Evolutionary conservation across 2,797 vertebrate species (phyloP), one percentile per base, ranked within the genome.

Genomic region (Sebastes umbrosus): DNA sequence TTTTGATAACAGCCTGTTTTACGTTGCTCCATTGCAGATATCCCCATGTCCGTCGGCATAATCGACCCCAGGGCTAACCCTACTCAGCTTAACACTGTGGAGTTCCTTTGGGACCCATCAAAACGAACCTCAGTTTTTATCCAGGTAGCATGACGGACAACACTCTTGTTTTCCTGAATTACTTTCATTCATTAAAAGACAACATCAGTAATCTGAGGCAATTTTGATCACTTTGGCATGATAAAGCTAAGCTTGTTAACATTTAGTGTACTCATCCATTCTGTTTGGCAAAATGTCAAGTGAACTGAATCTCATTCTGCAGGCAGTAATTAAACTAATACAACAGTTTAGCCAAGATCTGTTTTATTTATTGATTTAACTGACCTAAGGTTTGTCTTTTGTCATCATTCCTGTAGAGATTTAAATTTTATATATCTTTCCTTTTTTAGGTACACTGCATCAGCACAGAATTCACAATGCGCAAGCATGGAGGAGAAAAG

Each of bases 91-190:
- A 99, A 99, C 88, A 99, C 98, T 2, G 98, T 99, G 87, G 98
- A 99, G 88, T 99, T 99, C 89, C 96, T 99, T 3, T 99, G 98
- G 98, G 98, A 99, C 70, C 98, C 97, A 24, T 95, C 97, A 54
- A 99, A 99, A 93, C 94, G 98, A 94, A 99, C 98, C 3, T 99
- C 98, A 0, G 97, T 99, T 80, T 99, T 99, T 88, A 99, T 99
- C 93, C 98, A 99, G 97, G 98, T 99, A 89, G 83, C 68, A 75
- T 76, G 63, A 86, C 39, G 9, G 57, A 67, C 64, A 63, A 75
- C 70, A 57, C 32, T 70, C 54, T 32, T 65, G 43, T 68, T 77
- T 9, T 63, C n/a, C 10, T 81, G 18, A 69, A 77, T 80, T 66
- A 22, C 32, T 60, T 66, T 80, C 58, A 73, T 57, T 73, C 16